A percentile compares a stretch with the other conserved stretches of the same genome.
Evolutionary conservation across 1,140 invertebrate species (phyloP).

Genomic region (Macrosteles quadrilineatus): DNA sequence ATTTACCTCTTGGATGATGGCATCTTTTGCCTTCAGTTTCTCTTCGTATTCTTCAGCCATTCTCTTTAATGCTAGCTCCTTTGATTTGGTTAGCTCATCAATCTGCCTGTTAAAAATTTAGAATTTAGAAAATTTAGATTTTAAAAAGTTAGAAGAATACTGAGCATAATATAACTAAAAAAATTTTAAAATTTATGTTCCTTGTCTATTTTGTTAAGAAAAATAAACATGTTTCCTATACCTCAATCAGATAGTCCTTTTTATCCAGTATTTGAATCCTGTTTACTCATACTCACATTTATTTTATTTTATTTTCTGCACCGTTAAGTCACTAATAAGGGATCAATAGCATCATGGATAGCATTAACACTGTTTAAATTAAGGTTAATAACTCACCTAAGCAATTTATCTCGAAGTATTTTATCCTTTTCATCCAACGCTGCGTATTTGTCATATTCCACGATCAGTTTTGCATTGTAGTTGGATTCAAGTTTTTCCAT

Average conservation of each 20-base stretch:
- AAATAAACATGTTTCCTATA: too few relatives aligned
- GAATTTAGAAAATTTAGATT: too few relatives aligned
- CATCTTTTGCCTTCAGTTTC: constrained; percentile 23
- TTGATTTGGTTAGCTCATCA: constrained; percentile 37
- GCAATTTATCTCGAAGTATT: neutral
- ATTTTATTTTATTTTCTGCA: too few relatives aligned
- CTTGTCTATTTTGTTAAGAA: too few relatives aligned
- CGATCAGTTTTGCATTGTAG: constrained; percentile 81
- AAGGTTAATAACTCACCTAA: constrained; percentile 9
- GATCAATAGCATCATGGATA: too few relatives aligned
- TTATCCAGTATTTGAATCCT: too few relatives aligned
- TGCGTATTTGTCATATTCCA: constrained; percentile 85
- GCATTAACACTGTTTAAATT: neutral
- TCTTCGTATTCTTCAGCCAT: constrained; percentile 32
- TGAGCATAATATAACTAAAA: too few relatives aligned
- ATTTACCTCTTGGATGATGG: constrained; percentile 21
- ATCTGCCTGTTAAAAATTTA: constrained; percentile 44
- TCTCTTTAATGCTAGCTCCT: constrained; percentile 45
- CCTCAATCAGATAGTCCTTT: too few relatives aligned
- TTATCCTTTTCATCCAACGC: constrained; percentile 71
- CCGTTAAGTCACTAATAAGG: too few relatives aligned
- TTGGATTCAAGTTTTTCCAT: constrained; percentile 69
- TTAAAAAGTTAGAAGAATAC: too few relatives aligned
- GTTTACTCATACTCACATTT: too few relatives aligned
- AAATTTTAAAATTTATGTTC: too few relatives aligned